Evolutionary conservation across 2,888 invertebrate species (phyloP).

Genomic region (Ophion ellenae): DNA sequence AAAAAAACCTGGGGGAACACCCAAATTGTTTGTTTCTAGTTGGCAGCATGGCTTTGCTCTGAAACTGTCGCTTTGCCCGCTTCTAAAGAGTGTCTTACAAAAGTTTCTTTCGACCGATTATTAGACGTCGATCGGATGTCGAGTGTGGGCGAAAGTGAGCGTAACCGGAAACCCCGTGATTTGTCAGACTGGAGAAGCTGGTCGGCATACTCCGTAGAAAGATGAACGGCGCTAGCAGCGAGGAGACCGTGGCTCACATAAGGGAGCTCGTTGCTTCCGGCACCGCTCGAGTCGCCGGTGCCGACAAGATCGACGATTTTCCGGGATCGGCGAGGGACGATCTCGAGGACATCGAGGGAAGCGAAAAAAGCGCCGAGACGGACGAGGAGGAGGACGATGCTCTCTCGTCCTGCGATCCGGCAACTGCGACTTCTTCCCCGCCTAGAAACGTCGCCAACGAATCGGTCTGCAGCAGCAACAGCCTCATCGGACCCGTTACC

Average conservation of each 20-base stretch:
- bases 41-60: slow-evolving; percentile 79
- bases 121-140: slow-evolving; percentile 70
- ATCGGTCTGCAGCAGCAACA: slow-evolving; percentile 63
- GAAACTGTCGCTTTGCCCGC: slow-evolving; percentile 77
- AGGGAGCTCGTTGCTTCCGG: slow-evolving; percentile 67
- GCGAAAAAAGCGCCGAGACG: slow-evolving; percentile 56
- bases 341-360: slow-evolving; percentile 12
- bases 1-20: slow-evolving; percentile 24
- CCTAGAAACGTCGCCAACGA: slow-evolving; percentile 51
- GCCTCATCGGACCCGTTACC: slow-evolving; percentile 78
- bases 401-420: slow-evolving; percentile 59
- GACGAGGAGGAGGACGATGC: slow-evolving; percentile 59
- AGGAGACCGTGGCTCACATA: slow-evolving; percentile 67
- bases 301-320: slow-evolving; percentile 50
- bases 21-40: slow-evolving; percentile 75
- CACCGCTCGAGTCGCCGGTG: slow-evolving; percentile 41
- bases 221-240: slow-evolving; percentile 71
- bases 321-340: slow-evolving; percentile 45
- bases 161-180: slow-evolving; percentile 77
- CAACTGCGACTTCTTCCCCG: slow-evolving; percentile 46
- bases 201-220: slow-evolving; percentile 79
- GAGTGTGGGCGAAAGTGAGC: slow-evolving; percentile 61
- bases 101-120: slow-evolving; percentile 73
- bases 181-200: slow-evolving; percentile 82
- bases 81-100: slow-evolving; percentile 77